Base-by-base conservation (phyloP, 2,797 vertebrate genomes). In the Ctenopoma multispine region DNA sequence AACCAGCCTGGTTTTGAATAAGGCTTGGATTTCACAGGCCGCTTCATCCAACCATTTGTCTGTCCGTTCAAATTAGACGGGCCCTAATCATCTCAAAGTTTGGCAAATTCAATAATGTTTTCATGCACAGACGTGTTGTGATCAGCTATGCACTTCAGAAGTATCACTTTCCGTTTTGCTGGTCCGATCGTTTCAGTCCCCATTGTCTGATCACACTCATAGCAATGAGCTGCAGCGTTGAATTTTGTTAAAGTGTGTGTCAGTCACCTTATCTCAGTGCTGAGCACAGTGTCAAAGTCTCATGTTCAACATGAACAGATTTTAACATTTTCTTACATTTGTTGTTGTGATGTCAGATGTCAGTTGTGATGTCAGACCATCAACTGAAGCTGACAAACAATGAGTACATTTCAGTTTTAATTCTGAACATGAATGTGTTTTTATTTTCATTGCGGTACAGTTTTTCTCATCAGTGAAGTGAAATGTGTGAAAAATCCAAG, bases 31-130 rank as follows among this genome's bases (percentile, higher is more conserved):
- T 92, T 91, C 90, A 90, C 83, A 86, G 82, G 69, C 84, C n/a
- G 76, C 83, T 77, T 82, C 80, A 76, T 76, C 74, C 77, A 15
- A 61, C 80, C 81, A 87, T 87, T 77, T 81, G 86, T 87, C 75
- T 59, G 77, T 89, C 90, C 48, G 8, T 70, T 86, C 66, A 79
- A 83, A 85, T 91, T 82, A 90, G 84, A 87, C 69, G 38, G 82
- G 79, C 69, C 62, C 63, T 88, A 83, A 90, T 91, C 83, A 86
- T 66, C 49, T 69, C 78, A 81, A 75, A 69, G 75, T 86, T 90
- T 85, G 89, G 93, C 83, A 90, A 87, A 89, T 90, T 88, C 87
- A 84, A 90, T 86, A 89, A 89, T 15, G 68, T 74, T 74, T 73
- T 71, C 27, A 2, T 59, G 69, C 75, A 56, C 31, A 27, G 70